phyloP scores from a whole-genome alignment of 2,113 vertebrate genomes.

The Embiotoca jacksoni region DNA sequence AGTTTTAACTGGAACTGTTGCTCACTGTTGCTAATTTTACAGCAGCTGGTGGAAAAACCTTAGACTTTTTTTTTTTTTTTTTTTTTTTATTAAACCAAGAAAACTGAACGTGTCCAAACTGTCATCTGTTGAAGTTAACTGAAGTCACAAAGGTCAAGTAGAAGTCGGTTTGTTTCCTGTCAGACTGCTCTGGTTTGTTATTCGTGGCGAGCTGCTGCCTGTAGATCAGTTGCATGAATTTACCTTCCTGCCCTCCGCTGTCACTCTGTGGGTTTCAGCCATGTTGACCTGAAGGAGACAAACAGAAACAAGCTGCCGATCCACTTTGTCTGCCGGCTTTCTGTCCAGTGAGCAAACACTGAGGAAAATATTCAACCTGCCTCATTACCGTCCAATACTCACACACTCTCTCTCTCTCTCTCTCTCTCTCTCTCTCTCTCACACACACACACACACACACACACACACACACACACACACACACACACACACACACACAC shows the following conservation, averaged over 20 bases:
- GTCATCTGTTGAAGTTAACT: neutral
- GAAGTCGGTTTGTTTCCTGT: neutral
- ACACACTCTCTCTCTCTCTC: constrained; percentile 28
- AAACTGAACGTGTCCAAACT: neutral
- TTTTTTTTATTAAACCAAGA: neutral
- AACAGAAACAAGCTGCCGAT: constrained; percentile 30
- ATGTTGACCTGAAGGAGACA: constrained; percentile 49
- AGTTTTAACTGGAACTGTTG: neutral
- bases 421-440: constrained; percentile 17
- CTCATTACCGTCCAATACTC: constrained; percentile 1
- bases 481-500: constrained; percentile 25
- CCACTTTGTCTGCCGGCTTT: constrained; percentile 44
- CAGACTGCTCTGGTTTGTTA: neutral
- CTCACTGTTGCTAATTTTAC: neutral
- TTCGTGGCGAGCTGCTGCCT: constrained; percentile 2
- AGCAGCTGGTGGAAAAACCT: neutral
- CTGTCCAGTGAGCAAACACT: neutral
- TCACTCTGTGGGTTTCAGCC: constrained; percentile 40
- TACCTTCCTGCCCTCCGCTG: constrained; percentile 62
- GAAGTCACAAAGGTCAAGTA: fast-evolving
- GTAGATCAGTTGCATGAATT: constrained; percentile 21
- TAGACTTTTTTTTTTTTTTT: neutral
- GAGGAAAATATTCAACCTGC: constrained; percentile 46
- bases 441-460: neutral
- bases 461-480: constrained; percentile 29